A percentile compares a stretch with the other conserved stretches of the same genome.
phyloP scores from a whole-genome alignment of 2,797 vertebrate genomes.

The Helostoma temminkii region DNA sequence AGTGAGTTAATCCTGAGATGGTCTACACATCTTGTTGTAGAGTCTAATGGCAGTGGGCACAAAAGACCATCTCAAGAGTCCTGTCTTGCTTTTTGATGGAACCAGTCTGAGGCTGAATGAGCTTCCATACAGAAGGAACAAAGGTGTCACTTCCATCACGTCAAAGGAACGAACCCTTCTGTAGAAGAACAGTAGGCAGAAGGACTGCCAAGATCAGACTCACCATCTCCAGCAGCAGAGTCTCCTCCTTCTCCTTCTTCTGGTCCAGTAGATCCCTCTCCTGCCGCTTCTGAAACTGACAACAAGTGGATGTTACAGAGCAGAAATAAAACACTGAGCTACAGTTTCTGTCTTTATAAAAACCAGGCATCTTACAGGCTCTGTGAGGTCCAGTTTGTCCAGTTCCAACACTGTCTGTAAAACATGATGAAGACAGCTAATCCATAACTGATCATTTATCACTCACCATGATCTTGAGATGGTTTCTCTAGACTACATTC shows the following conservation, averaged over 20 bases:
- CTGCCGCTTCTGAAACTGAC: slow-evolving; percentile 91
- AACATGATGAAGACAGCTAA: slow-evolving; percentile 23
- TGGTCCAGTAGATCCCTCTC: slow-evolving; percentile 91
- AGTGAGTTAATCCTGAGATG: no score
- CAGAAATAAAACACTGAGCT: not conserved
- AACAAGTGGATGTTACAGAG: slow-evolving; percentile 9
- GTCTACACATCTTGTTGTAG: no score
- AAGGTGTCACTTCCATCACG: no score
- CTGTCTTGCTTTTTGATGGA: no score
- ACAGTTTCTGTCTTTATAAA: not conserved
- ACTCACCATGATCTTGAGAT: no score
- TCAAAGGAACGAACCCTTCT: no score
- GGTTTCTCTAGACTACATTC: not conserved
- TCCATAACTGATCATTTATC: not conserved
- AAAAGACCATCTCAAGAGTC: no score
- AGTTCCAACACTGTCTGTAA: slow-evolving; percentile 92
- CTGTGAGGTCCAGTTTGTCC: slow-evolving; percentile 94
- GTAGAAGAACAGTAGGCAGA: no score
- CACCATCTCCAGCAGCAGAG: slow-evolving; percentile 93
- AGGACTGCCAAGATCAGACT: slow-evolving; percentile 42
- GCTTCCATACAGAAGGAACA: no score
- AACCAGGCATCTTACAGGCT: slow-evolving; percentile 85
- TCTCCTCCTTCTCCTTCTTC: slow-evolving; percentile 93
- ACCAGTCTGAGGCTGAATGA: no score
- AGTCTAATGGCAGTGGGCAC: no score